Evolutionary conservation across 1,140 invertebrate genomes (phyloP).

Genomic region (Ceratina calcarata): DNA sequence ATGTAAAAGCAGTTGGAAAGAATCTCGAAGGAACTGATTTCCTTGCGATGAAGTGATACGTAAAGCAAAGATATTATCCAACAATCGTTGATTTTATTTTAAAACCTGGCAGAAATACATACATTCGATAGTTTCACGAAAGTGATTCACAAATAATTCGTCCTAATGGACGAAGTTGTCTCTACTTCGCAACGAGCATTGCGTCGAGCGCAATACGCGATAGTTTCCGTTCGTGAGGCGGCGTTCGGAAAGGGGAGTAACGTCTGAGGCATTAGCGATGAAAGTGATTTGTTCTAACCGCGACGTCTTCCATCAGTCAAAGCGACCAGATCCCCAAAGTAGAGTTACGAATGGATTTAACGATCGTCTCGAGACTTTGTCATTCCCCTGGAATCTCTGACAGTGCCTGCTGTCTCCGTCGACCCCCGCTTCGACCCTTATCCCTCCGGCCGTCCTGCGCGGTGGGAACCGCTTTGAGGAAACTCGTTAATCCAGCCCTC

Average conservation of each 20-base stretch:
- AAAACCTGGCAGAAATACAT: too few relatives aligned
- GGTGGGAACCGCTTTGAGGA: constrained; percentile 60
- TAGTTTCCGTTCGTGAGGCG: background rate
- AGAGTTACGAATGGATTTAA: constrained; percentile 59
- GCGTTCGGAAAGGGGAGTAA: too few relatives aligned
- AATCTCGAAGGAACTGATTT: constrained; percentile 41
- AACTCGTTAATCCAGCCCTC: constrained; percentile 65
- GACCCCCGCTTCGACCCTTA: background rate
- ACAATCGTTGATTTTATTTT: too few relatives aligned
- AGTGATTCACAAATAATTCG: too few relatives aligned
- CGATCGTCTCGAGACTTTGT: constrained; percentile 64
- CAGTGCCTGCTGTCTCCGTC: constrained; percentile 33
- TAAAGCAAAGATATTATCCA: too few relatives aligned
- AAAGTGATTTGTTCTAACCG: constrained; percentile 52
- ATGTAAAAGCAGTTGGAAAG: constrained; percentile 49
- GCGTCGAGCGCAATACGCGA: background rate
- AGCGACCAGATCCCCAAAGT: constrained; percentile 34
- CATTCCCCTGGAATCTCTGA: constrained; percentile 58
- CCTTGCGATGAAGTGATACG: too few relatives aligned
- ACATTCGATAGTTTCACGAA: too few relatives aligned
- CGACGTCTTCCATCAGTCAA: constrained; percentile 52
- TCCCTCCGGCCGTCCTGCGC: background rate
- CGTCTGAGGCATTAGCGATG: constrained; percentile 33
- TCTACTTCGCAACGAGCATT: too few relatives aligned
- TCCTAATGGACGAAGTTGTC: too few relatives aligned